Evolutionary conservation across 2,113 vertebrate genomes (phyloP).

Genomic region (Anguilla rostrata): DNA sequence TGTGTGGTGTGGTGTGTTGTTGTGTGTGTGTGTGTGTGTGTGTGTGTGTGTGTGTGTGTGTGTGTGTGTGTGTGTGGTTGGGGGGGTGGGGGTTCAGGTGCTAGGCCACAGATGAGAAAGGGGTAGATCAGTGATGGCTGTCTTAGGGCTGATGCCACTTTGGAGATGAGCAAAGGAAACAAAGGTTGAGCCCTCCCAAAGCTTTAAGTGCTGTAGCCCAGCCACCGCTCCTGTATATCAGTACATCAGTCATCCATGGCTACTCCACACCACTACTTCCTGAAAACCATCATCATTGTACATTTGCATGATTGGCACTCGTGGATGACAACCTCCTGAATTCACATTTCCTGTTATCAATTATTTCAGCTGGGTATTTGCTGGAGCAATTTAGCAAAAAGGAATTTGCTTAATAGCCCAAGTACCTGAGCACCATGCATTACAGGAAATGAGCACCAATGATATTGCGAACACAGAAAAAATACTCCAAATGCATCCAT

Average conservation of each 20-base stretch:
- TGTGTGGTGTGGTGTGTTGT: no score
- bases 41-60: not conserved
- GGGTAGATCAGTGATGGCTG: not conserved
- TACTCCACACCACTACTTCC: not conserved
- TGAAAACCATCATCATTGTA: not conserved
- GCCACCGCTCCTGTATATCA: not conserved
- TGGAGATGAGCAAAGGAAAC: not conserved
- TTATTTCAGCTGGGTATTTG: not conserved
- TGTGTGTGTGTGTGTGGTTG: not conserved
- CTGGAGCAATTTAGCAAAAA: not conserved
- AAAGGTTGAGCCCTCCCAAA: not conserved
- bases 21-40: not conserved
- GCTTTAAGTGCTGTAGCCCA: not conserved
- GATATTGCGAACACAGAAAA: no score
- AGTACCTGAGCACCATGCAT: no score
- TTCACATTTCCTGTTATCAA: not conserved
- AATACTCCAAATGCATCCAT: no score
- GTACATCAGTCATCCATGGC: not conserved
- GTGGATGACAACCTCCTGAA: not conserved
- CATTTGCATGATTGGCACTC: not conserved
- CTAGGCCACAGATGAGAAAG: not conserved
- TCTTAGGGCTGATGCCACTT: not conserved
- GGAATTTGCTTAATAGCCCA: no score
- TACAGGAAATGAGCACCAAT: no score
- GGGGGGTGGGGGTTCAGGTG: not conserved